Evolutionary conservation across 1,140 invertebrate genomes (phyloP).

Genomic region (Drosophila ambigua): DNA sequence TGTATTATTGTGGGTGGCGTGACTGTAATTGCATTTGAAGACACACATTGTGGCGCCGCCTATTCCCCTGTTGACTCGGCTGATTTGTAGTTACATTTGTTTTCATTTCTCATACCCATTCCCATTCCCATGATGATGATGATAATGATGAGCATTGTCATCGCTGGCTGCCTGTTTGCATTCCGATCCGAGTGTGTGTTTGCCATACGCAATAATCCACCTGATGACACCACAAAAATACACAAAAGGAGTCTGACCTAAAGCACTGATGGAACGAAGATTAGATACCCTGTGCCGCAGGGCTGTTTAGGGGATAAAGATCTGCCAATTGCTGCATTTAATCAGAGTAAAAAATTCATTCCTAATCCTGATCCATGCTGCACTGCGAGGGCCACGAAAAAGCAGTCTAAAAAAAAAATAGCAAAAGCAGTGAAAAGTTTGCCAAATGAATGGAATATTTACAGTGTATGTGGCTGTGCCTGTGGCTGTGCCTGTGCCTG

Average conservation of each 20-base stretch:
- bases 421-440: neutral
- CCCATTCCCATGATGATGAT: constrained; percentile 13
- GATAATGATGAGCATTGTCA: constrained; percentile 66
- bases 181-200: constrained; percentile 34
- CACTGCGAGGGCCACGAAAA: too few species aligned
- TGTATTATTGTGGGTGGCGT: constrained; percentile 40
- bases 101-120: neutral
- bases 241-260: too few species aligned
- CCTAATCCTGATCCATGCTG: too few species aligned
- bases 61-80: constrained; percentile 42
- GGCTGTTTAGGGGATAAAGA: too few species aligned
- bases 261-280: too few species aligned
- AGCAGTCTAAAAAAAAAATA: too few species aligned
- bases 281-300: too few species aligned
- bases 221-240: too few species aligned
- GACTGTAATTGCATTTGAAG: constrained; percentile 78
- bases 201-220: constrained; percentile 55
- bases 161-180: constrained; percentile 41
- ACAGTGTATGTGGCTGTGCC: constrained; percentile 13
- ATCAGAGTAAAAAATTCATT: too few species aligned
- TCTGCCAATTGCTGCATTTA: too few species aligned
- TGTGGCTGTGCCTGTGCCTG: neutral
- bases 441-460: constrained; percentile 43
- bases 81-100: constrained; percentile 69
- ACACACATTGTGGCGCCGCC: constrained; percentile 13